Conservation (phyloP, 2,888 invertebrate species). For the Falcaria lacertinaria region DNA sequence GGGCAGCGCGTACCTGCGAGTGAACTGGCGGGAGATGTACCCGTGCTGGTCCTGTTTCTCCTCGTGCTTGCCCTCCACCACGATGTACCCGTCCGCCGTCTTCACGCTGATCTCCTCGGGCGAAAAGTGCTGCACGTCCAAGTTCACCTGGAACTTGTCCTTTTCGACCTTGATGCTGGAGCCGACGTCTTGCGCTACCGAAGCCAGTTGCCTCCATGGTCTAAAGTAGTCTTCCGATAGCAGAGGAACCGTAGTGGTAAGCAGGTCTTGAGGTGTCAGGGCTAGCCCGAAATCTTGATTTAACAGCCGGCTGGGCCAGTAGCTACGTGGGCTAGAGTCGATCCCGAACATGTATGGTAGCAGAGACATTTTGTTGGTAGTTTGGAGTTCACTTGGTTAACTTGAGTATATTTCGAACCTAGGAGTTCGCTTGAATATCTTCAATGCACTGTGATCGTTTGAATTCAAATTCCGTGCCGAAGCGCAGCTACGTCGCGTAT, state of each 20-base stretch:
- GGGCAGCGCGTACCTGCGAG: slow-evolving; percentile 85
- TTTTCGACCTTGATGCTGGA: slow-evolving; percentile 75
- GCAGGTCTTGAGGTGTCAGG: slow-evolving; percentile 54
- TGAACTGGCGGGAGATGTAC: slow-evolving; percentile 84
- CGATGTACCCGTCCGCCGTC: slow-evolving; percentile 83
- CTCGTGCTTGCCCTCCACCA: slow-evolving; percentile 87
- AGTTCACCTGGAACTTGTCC: slow-evolving; percentile 81
- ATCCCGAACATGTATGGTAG: slow-evolving; percentile 42
- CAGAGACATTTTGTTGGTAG: slow-evolving; percentile 46
- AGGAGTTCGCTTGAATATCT: slow-evolving; percentile 4
- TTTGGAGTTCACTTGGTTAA: too few species aligned
- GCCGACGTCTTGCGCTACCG: slow-evolving; percentile 61
- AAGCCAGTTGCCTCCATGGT: slow-evolving; percentile 57
- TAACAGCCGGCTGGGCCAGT: slow-evolving; percentile 38
- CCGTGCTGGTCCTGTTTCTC: slow-evolving; percentile 87
- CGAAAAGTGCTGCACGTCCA: slow-evolving; percentile 86
- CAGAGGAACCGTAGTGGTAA: slow-evolving; percentile 39
- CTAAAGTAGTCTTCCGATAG: slow-evolving; percentile 43
- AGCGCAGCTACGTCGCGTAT: slow-evolving; percentile 14
- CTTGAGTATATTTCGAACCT: neutral
- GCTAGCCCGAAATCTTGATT: slow-evolving; percentile 63
- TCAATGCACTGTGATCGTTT: slow-evolving; percentile 21
- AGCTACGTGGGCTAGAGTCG: slow-evolving; percentile 17
- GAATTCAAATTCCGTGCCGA: slow-evolving; percentile 22
- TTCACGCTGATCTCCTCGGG: slow-evolving; percentile 88